phyloP scores from a whole-genome alignment of 2,888 invertebrate genomes.

The Nymphalis polychloros region DNA sequence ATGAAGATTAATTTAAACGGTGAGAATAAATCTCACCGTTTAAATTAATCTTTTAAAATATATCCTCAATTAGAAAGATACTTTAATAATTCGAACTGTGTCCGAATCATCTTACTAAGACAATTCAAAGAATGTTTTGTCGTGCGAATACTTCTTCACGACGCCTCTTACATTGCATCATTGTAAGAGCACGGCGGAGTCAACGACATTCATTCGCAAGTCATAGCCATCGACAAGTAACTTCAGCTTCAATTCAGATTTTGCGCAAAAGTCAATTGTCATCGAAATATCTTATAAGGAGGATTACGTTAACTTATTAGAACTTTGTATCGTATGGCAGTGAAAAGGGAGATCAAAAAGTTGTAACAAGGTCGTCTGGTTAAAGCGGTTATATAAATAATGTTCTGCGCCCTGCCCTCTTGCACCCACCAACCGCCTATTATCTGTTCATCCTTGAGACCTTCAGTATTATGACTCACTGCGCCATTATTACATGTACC shows the following conservation, averaged over 20 bases:
- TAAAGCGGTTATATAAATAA: slow-evolving; percentile 72
- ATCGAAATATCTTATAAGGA: neutral
- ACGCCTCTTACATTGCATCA: slow-evolving; percentile 57
- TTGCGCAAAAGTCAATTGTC: slow-evolving; percentile 12
- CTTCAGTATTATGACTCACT: slow-evolving; percentile 20
- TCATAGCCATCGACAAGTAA: slow-evolving; percentile 54
- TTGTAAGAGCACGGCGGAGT: slow-evolving; percentile 60
- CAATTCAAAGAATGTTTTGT: slow-evolving; percentile 34
- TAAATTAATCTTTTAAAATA: neutral
- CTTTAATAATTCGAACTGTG: neutral
- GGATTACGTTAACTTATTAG: slow-evolving; percentile 11
- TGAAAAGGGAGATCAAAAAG: slow-evolving; percentile 47
- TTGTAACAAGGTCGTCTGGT: slow-evolving; percentile 67
- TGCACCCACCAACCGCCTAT: slow-evolving; percentile 27
- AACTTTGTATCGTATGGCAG: slow-evolving; percentile 18
- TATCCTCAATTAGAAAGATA: too few species aligned
- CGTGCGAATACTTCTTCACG: slow-evolving; percentile 69
- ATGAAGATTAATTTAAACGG: too few species aligned
- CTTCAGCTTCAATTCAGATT: slow-evolving; percentile 19
- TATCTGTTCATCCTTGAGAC: slow-evolving; percentile 31
- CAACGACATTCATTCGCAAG: slow-evolving; percentile 66
- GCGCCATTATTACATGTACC: slow-evolving; percentile 11
- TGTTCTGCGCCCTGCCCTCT: slow-evolving; percentile 47
- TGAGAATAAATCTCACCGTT: too few species aligned
- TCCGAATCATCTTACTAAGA: neutral